A percentile compares a stretch with the other conserved stretches of the same genome.
Evolutionary conservation across 2,797 vertebrate genomes (phyloP).

Genomic region (Premnoplex brunnescens): DNA sequence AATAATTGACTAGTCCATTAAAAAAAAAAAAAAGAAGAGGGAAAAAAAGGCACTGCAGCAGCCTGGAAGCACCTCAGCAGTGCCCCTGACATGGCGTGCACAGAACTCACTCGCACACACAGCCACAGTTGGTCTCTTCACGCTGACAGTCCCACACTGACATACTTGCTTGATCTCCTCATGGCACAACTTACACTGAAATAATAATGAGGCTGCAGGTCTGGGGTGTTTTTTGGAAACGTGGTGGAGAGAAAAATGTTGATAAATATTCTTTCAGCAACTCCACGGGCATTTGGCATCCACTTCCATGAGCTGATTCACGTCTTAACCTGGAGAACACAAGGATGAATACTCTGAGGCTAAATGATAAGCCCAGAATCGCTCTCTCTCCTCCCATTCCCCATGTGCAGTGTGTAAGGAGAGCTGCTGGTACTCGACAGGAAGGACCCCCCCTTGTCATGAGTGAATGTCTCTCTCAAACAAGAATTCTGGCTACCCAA

Average conservation of each 20-base stretch:
- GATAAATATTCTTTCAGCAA: not conserved
- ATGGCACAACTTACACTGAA: conserved; percentile 66
- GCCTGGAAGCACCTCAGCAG: conserved; percentile 61
- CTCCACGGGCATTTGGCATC: not conserved
- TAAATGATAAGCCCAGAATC: not conserved
- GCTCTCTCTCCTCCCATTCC: not conserved
- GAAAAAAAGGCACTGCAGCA: conserved; percentile 33
- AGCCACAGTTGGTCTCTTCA: conserved; percentile 28
- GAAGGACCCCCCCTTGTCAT: not conserved
- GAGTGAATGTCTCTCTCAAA: not conserved
- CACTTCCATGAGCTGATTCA: not conserved
- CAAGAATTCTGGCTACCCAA: not conserved
- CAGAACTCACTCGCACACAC: conserved; percentile 14
- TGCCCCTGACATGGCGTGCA: conserved; percentile 7
- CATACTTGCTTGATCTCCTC: conserved; percentile 63
- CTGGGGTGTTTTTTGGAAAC: not conserved
- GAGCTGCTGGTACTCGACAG: not conserved
- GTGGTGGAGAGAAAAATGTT: not conserved
- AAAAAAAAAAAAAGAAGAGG: not conserved
- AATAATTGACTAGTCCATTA: conserved; percentile 56
- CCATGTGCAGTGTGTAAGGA: not conserved
- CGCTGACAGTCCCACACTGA: conserved; percentile 42
- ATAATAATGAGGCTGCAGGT: conserved; percentile 63
- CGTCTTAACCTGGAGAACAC: not conserved
- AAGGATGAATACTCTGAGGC: not conserved